Evolutionary conservation across 2,113 vertebrate genomes (phyloP).

Genomic region (Dunckerocampus dactyliophorus): DNA sequence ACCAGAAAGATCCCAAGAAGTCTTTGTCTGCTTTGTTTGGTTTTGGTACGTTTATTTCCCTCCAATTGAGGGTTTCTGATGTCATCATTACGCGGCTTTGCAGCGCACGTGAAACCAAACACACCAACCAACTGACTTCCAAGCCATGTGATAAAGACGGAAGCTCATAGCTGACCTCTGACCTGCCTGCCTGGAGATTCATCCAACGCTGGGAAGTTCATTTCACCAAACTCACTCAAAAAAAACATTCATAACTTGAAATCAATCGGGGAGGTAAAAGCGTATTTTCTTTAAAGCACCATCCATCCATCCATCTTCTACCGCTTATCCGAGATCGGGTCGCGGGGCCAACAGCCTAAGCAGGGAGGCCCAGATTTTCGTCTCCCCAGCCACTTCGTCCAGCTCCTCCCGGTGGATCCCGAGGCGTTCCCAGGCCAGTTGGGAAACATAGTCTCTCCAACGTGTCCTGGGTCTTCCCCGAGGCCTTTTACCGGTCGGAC

Average conservation of each 20-base stretch:
- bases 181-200: neutral
- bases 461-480: no score
- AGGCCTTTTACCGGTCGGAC: no score
- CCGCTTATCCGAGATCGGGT: no score
- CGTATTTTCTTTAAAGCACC: neutral
- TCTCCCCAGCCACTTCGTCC: no score
- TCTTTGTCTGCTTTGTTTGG: neutral
- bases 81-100: constrained; percentile 14
- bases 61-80: neutral
- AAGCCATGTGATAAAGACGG: constrained; percentile 21
- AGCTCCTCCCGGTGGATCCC: no score
- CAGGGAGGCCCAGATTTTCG: no score
- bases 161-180: constrained; percentile 3
- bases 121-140: constrained; percentile 26
- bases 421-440: no score
- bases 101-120: constrained; percentile 12
- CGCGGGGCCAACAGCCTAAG: no score
- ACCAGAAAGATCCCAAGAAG: no score
- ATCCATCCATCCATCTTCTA: no score
- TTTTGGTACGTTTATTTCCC: no score
- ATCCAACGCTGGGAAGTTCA: neutral
- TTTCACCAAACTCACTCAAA: constrained; percentile 6
- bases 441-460: no score
- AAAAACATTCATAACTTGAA: constrained; percentile 15
- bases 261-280: constrained; percentile 5